A percentile compares a stretch with the other conserved stretches of the same genome.
These are phyloP conservation scores for Anoplopoma fimbria DNA, from an alignment of 2,113 vertebrate species.

Conservation along the genomic window DNA sequence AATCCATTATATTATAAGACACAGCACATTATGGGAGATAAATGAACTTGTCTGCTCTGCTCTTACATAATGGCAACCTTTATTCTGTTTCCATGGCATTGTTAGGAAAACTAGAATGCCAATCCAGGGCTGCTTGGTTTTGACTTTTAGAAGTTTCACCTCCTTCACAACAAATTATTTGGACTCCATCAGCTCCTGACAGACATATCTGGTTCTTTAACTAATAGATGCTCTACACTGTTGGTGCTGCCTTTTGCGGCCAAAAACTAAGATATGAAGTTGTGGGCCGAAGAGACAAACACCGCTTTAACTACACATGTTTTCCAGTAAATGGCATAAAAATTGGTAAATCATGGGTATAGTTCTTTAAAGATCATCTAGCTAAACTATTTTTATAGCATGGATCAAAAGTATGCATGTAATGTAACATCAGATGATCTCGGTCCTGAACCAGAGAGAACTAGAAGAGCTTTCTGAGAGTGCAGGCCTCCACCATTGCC, in stretches of 20 bases:
- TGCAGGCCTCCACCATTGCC: not conserved
- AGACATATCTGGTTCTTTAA: not conserved
- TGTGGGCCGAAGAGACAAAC: not conserved
- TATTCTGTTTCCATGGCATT: conserved; percentile 3
- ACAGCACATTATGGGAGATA: not conserved
- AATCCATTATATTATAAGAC: conserved; percentile 6
- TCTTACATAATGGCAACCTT: conserved; percentile 2
- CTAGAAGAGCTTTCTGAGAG: not conserved
- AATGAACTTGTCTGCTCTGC: not conserved
- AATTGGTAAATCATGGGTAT: not conserved
- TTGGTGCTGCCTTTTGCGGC: not conserved
- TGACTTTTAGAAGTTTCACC: not conserved
- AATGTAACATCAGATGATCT: not conserved
- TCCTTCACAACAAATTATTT: not conserved
- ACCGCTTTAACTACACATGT: not conserved
- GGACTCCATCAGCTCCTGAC: not conserved
- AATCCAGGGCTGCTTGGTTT: not conserved
- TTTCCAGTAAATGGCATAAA: not conserved
- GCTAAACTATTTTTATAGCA: not conserved
- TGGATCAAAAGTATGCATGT: not conserved
- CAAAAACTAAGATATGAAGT: not conserved
- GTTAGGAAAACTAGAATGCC: not conserved
- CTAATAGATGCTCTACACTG: not conserved
- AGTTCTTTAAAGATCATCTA: not conserved
- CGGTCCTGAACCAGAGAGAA: not conserved